phyloP scores from a whole-genome alignment of 2,113 vertebrate genomes.

The Mixornis gularis region DNA sequence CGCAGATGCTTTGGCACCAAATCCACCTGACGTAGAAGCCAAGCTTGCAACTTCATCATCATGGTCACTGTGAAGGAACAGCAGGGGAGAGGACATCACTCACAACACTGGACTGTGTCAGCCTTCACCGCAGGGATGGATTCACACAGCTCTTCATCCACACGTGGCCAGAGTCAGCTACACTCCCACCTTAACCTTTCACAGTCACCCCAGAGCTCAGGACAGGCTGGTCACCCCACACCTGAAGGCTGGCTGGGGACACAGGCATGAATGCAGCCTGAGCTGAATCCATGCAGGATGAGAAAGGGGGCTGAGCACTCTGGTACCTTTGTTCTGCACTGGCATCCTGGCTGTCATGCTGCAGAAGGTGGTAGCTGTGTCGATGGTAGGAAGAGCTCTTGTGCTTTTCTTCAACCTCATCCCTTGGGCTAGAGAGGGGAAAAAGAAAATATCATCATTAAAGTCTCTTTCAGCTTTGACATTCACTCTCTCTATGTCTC shows the following conservation, averaged over 20 bases:
- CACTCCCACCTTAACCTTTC: neutral
- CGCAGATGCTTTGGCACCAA: constrained; percentile 78
- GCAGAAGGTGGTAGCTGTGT: constrained; percentile 85
- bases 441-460: neutral
- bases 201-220: neutral
- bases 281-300: neutral
- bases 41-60: constrained; percentile 92
- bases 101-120: neutral
- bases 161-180: neutral
- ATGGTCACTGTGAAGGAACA: constrained; percentile 79
- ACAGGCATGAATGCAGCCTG: neutral
- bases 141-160: neutral
- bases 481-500: neutral
- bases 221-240: neutral
- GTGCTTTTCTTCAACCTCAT: constrained; percentile 88
- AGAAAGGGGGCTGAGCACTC: neutral
- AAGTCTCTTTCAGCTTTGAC: neutral
- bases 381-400: constrained; percentile 85
- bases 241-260: neutral
- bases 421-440: constrained; percentile 76
- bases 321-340: constrained; percentile 90
- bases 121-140: neutral
- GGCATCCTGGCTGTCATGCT: constrained; percentile 89
- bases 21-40: constrained; percentile 83
- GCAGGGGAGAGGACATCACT: neutral